Evolutionary conservation across 2,113 vertebrate genomes (phyloP), one percentile per base, ranked within the genome.

Genomic region (Craseonycteris thonglongyai): DNA sequence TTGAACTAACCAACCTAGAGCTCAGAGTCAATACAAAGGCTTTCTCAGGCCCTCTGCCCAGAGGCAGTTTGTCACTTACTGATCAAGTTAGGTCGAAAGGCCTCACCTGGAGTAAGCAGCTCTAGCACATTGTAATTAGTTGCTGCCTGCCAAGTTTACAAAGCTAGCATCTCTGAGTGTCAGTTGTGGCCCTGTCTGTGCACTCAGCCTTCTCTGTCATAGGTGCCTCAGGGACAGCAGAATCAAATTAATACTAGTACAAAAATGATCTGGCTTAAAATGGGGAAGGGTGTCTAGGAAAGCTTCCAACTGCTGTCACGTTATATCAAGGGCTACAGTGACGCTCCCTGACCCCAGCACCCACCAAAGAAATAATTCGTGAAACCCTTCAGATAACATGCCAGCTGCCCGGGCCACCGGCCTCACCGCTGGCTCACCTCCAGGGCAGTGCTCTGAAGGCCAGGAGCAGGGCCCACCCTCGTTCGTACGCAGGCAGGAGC

Each of bases 121-220:
- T 85, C 81, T n/a, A 78, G 91, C 72, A 79, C 82, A 18, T 82
- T 95, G 82, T 86, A 54, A 80, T 71, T 72, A 78, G 74, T 49
- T 38, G 63, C 61, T 15, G 19, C 45, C 16, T 1, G 0, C 59
- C 13, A 22, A 21, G 71, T 38, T 88, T 38, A 30, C 69, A 30
- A 45, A 38, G 38, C 65, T 42, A 72, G 71, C 28, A 0, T 84
- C 45, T 45, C 33, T 45, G 54, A 47, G 30, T 13, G 59, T 71
- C 65, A 16, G 38, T 33, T 13, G 71, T 75, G 69, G 35, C 56
- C 54, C 54, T 8, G 54, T 54, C 3, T 8, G 0, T 4, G 33
- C 21, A 16, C 61, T 54, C 47, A 1, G 42, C 45, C 28, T 90
- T 78, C 54, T 83, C n/a, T 1, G 61, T 6, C 54, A 58, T 49